Base-by-base conservation (phyloP, 2,888 invertebrate species). In the Acanthoscelides obtectus region DNA sequence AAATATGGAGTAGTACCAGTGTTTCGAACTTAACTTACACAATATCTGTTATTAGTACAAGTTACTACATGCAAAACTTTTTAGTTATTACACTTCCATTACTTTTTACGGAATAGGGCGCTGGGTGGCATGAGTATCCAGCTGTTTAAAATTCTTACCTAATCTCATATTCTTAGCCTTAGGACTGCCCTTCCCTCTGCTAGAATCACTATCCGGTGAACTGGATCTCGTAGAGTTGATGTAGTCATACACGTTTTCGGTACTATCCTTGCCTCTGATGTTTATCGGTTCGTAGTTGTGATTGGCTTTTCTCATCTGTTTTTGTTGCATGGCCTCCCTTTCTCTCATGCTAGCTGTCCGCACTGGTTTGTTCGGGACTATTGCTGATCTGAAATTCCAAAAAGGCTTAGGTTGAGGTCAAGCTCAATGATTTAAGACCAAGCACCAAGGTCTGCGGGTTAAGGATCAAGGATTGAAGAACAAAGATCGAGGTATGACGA, bases 261-360 rank as follows among this genome's bases (percentile, higher is more conserved):
- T 20, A 20, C 22, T 22, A 71, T 81, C 81, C 63, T 79, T 77
- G 12, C 78, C 77, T 68, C 77, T 75, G n/a, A 79, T 75, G 45
- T 81, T 78, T n/a, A 82, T 78, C 0, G 81, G 81, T 75, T 84
- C 83, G 75, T 84, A 84, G 72, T 79, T 80, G 70, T 81, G 77
- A 21, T 75, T 75, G 20, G 76, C 77, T 25, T 81, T 80, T 69
- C 80, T 78, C 70, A 80, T 76, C 69, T 82, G 81, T 72, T 82
- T 86, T 82, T 91, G 90, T 78, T 90, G 84, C 78, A 90, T 89
- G 2, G 91, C 90, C 85, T 92, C 92, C 73, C 92, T 88, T 84
- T 94, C 94, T 78, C 94, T 88, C 92, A 95, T 93, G 83, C 95
- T 95, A 67, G 94, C 94, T 20, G 94, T 94, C 75, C 95, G 88